A percentile compares a stretch with the other conserved stretches of the same genome.
Conservation (phyloP, 2,113 vertebrate species). For the Brachypteracias leptosomus region DNA sequence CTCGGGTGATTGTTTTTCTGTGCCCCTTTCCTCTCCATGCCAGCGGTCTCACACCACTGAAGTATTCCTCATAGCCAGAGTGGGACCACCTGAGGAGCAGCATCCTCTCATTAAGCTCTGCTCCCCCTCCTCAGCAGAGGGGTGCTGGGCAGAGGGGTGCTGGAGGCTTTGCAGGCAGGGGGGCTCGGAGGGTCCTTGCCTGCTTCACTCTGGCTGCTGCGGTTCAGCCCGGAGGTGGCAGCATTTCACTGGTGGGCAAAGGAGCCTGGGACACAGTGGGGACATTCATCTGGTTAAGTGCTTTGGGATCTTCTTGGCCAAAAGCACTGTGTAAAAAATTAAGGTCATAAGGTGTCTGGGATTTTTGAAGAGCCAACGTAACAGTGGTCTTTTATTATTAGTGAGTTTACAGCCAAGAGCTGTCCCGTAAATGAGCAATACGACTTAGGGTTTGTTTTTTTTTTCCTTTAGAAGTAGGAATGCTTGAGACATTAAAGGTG, state of each 20-base stretch:
- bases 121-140: background rate
- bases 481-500: slow-evolving; percentile 47
- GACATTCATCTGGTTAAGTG: slow-evolving; percentile 20
- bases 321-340: background rate
- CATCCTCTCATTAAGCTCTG: background rate
- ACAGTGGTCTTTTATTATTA: slow-evolving; percentile 48
- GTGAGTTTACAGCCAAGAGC: slow-evolving; percentile 44
- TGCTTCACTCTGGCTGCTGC: background rate
- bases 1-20: background rate
- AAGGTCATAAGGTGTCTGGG: slow-evolving; percentile 56
- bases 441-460: background rate
- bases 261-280: background rate
- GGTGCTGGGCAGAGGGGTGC: background rate
- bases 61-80: background rate
- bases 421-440: slow-evolving; percentile 58
- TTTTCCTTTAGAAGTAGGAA: slow-evolving; percentile 16
- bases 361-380: slow-evolving; percentile 23
- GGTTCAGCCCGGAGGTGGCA: slow-evolving; percentile 55
- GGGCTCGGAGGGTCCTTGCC: fast-evolving
- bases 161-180: background rate
- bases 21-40: background rate
- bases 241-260: slow-evolving; percentile 62
- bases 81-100: background rate
- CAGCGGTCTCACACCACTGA: background rate
- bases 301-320: slow-evolving; percentile 3